Evolutionary conservation across 2,113 vertebrate genomes (phyloP), one percentile per base, ranked within the genome.

Genomic region (Dicentrarchus labrax): DNA sequence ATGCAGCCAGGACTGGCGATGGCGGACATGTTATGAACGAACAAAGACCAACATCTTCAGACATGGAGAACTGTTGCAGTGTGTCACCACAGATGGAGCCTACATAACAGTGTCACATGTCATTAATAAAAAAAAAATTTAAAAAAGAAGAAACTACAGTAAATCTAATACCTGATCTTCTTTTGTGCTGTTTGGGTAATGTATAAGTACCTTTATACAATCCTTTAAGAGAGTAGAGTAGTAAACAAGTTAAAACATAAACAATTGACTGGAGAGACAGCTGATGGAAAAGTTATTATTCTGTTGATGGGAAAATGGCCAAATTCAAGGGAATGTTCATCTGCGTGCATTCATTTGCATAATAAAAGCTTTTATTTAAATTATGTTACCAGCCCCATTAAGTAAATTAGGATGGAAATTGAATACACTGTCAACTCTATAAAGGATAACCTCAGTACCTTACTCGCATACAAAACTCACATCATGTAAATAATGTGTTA

Each of bases 181-280:
- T 93, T 94, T 95, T 96, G 91, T 94, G 95, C 90, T 94, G 95
- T 96, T 96, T 96, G 90, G 96, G 94, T 95, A 95, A 95, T 87
- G 95, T 95, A 92, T 92, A 96, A 95, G 95, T 95, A 93, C 93
- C 94, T 94, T 95, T 96, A 93, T 94, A 94, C 91, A 95, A 92
- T 62, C 95, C 95, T 96, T 96, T 81, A 95, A 95, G 82, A 96
- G 93, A 96, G 91, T 95, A 95, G 90, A 95, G 88, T 84, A 82
- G 84, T 88, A 92, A 72, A 95, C 79, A 94, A 79, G 93, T 96
- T 95, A 94, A 94, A 91, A 84, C 83, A 92, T 66, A 83, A 74
- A 86, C 87, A 92, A 45, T 24, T 7, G 22, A 53, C 47, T 67
- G 12, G 2, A 79, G 16, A 80, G 76, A 89, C 38, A 78, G 47